Percentiles rank a stretch among this genome's conserved stretches.
These are phyloP conservation scores for Virgularia gustaviana DNA, from an alignment of 92 coral and sea anemone species.

Conservation along the genomic window DNA sequence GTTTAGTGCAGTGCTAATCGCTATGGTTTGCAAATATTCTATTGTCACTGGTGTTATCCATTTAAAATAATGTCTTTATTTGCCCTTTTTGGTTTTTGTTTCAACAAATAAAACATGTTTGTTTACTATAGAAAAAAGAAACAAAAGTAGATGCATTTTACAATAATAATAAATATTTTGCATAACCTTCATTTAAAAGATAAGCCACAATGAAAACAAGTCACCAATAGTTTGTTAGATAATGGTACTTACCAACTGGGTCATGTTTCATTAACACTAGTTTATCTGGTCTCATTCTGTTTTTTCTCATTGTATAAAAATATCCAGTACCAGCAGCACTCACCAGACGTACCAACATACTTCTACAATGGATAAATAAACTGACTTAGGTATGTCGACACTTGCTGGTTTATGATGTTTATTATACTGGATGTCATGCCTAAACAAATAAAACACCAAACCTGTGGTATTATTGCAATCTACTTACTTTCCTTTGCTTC, in stretches of 20 bases:
- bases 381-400: no score
- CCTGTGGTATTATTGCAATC: not conserved
- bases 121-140: slow-evolving; percentile 57
- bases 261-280: slow-evolving; percentile 93
- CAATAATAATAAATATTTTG: not conserved
- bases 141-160: not conserved
- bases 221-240: not conserved
- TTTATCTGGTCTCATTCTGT: slow-evolving; percentile 70
- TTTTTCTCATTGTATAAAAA: slow-evolving; percentile 91
- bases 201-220: not conserved
- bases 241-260: slow-evolving; percentile 94
- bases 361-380: no score
- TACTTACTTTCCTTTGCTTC: slow-evolving; percentile 96
- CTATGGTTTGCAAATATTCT: not conserved
- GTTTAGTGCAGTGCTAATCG: not conserved
- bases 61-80: slow-evolving; percentile 57
- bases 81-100: slow-evolving; percentile 66
- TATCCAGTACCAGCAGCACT: slow-evolving; percentile 99
- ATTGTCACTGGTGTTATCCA: not conserved
- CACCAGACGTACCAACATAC: slow-evolving; percentile 78
- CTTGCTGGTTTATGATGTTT: no score
- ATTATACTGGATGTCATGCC: no score
- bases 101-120: slow-evolving; percentile 92
- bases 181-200: not conserved
- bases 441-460: not conserved